Conservation (phyloP, 2,113 vertebrate genomes). For the Syngnathoides biaculeatus region DNA sequence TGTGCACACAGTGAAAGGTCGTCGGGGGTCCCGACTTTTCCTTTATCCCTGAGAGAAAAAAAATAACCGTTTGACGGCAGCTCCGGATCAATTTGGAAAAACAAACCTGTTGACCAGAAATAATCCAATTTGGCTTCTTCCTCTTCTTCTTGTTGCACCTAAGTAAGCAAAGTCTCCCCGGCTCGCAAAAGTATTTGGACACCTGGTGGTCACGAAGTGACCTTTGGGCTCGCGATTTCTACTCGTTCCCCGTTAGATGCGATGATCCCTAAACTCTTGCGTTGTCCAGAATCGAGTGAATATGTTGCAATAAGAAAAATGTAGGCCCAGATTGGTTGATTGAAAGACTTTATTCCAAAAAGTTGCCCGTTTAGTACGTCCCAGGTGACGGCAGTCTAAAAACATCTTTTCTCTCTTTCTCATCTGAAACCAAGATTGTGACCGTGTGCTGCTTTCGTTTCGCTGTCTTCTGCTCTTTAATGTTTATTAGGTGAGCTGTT, state of each 20-base stretch:
- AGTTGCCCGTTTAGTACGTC: neutral
- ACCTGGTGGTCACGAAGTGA: neutral
- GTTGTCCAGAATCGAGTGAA: no score
- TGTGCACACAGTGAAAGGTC: neutral
- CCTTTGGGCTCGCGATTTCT: neutral
- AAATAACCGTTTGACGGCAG: constrained; percentile 15
- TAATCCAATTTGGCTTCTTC: neutral
- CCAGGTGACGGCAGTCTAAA: constrained; percentile 24
- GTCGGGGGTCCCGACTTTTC: constrained; percentile 2
- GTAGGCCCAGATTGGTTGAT: neutral
- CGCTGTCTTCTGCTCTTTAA: constrained; percentile 19
- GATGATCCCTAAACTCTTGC: neutral
- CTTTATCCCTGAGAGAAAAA: constrained; percentile 9
- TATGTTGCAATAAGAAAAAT: neutral
- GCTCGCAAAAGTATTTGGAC: no score
- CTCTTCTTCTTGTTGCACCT: neutral
- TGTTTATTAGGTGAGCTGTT: constrained; percentile 39
- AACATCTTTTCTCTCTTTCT: constrained; percentile 16
- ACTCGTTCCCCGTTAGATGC: no score
- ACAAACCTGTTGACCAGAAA: constrained; percentile 10
- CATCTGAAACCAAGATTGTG: constrained; percentile 10
- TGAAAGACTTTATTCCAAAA: neutral
- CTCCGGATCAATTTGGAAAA: constrained; percentile 5
- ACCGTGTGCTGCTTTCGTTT: constrained; percentile 49
- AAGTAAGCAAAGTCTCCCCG: neutral